Base-by-base conservation (phyloP, 1,140 invertebrate species). In the Aphelinus certus region DNA sequence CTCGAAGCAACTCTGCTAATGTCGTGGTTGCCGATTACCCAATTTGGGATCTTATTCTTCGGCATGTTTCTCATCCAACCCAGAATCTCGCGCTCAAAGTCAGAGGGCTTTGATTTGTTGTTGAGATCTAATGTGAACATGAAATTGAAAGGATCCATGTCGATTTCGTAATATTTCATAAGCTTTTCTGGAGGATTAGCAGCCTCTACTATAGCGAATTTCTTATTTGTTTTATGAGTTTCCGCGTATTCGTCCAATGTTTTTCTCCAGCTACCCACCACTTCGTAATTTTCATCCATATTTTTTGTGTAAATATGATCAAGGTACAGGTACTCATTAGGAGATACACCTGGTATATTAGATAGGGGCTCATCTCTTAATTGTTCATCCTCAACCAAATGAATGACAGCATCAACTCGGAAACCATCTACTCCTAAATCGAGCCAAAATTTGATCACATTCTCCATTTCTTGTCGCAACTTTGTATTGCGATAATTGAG, bases 391-490 rank as follows among this genome's bases (percentile, higher is more conserved):
- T 94, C 93, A 56, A 89, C 89, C n/a, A 91, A 70, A 75, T 79
- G 77, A 46, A 89, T 88, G 0, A 94, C 83, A 76, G 91, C 90
- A 76, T 93, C 91, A 4, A 95, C 86, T 65, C 93, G 86, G 80
- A 94, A 94, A 0, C 93, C 93, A 82, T 92, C 91, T 2, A 92
- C 91, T 42, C 93, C 93, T 79, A 88, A 87, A 43, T 92, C 88
- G 0, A 94, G 73, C 93, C 93, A 94, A 82, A 90, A 91, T n/a
- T 77, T 82, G 75, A 90, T 83, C 6, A 89, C 89, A 49, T 89
- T 88, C 58, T 90, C 85, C 90, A 92, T 91, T 76, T 92, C 90
- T 0, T 89, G 76, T 9, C 87, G 84, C 0, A 93, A 88, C 0
- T 82, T 82, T 2, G 86, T 86, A 83, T 92, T 92, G 6, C 90